phyloP scores from a whole-genome alignment of 2,797 vertebrate species.

The Microctenopoma steveboyesi region DNA sequence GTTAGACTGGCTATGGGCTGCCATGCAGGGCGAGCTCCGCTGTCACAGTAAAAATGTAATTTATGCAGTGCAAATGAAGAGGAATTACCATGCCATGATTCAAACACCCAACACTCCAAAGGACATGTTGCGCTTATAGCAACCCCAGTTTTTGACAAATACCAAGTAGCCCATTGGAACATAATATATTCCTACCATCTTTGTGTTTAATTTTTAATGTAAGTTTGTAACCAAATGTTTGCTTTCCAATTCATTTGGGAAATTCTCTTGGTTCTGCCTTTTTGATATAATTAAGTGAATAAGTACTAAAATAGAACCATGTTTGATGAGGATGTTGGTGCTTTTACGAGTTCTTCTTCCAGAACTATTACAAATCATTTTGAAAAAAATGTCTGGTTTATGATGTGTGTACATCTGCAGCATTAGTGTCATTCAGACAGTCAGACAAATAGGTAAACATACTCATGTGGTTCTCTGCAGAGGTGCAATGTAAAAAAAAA shows the following conservation, averaged over 20 bases:
- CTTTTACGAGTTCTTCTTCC: too few relatives aligned
- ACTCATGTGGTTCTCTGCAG: too few relatives aligned
- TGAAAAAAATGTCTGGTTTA: background rate
- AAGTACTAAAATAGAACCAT: conserved; percentile 34
- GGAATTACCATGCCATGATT: conserved; percentile 75
- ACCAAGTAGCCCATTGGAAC: conserved; percentile 40
- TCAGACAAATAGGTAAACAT: too few relatives aligned
- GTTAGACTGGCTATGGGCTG: conserved; percentile 63
- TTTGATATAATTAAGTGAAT: conserved; percentile 33
- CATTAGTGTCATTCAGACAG: too few relatives aligned
- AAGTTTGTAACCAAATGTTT: conserved; percentile 38
- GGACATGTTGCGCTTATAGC: conserved; percentile 66
- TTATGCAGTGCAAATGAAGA: conserved; percentile 80
- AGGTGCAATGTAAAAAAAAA: too few relatives aligned
- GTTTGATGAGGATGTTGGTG: background rate
- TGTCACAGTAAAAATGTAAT: conserved; percentile 78
- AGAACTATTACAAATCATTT: too few relatives aligned
- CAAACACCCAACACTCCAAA: conserved; percentile 56
- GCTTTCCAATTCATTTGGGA: conserved; percentile 41
- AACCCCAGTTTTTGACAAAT: conserved; percentile 50
- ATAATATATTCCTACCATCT: conserved; percentile 44
- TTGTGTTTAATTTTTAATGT: conserved; percentile 60
- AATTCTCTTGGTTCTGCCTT: conserved; percentile 19
- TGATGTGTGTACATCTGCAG: background rate
- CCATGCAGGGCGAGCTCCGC: conserved; percentile 58